Conservation (phyloP, 2,113 vertebrate species). For the Dolichallabes microphthalmus region DNA sequence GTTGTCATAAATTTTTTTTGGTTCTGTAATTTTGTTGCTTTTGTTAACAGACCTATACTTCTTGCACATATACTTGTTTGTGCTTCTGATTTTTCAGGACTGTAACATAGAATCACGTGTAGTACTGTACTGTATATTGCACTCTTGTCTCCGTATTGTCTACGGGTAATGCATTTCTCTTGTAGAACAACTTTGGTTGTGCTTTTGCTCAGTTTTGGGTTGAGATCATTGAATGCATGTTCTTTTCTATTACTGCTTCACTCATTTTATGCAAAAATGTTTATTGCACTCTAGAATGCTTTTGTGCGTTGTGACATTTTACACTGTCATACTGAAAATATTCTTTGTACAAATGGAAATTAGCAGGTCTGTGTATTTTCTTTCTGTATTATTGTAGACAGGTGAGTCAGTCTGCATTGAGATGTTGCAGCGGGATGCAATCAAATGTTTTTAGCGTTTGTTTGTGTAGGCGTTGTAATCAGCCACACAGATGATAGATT, state of each 20-base stretch:
- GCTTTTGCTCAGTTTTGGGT: background rate
- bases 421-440: background rate
- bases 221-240: background rate
- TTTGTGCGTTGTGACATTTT: background rate
- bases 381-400: background rate
- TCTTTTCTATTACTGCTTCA: background rate
- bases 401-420: background rate
- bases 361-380: background rate
- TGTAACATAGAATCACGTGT: background rate
- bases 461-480: conserved; percentile 21
- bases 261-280: background rate
- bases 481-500: conserved; percentile 24
- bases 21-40: background rate
- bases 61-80: background rate
- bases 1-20: background rate
- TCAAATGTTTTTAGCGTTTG: background rate
- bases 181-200: background rate
- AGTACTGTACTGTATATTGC: background rate
- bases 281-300: background rate
- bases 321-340: background rate
- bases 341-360: background rate
- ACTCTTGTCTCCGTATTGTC: background rate
- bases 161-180: background rate
- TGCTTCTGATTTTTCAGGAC: background rate
- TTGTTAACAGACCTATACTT: background rate